Percentiles rank a stretch among this genome's conserved stretches.
These are phyloP conservation scores for Rhipidura dahli DNA, from an alignment of 2,113 vertebrate species.

Conservation along the genomic window DNA sequence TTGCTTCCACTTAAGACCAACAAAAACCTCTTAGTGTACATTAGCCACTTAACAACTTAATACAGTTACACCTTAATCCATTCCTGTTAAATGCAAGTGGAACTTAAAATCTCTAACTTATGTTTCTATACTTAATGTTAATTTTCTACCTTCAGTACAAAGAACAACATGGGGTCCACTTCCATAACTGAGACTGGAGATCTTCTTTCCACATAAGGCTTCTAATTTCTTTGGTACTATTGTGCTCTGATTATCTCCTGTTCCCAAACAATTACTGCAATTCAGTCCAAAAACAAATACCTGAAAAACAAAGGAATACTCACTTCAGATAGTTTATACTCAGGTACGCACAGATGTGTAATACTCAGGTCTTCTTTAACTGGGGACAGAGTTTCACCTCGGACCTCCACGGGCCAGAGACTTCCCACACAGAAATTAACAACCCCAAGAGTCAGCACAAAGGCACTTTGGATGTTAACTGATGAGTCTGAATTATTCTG, in stretches of 20 bases:
- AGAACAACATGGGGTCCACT: constrained; percentile 93
- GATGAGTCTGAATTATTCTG: not conserved
- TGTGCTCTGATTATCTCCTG: constrained; percentile 92
- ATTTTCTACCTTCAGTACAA: constrained; percentile 86
- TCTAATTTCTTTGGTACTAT: constrained; percentile 93
- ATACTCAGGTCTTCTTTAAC: not conserved
- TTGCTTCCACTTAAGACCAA: not conserved
- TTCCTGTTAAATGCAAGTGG: not conserved
- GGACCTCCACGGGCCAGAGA: not conserved
- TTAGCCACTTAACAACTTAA: not conserved
- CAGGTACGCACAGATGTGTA: not conserved
- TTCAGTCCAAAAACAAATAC: constrained; percentile 94
- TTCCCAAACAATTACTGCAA: constrained; percentile 95
- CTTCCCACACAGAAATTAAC: not conserved
- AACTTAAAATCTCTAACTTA: not conserved
- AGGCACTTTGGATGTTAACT: not conserved
- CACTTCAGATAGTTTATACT: not conserved
- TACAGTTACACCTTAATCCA: not conserved
- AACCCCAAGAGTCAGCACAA: not conserved
- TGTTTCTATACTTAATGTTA: not conserved
- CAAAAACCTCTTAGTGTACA: not conserved
- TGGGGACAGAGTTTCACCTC: not conserved
- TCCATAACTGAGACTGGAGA: constrained; percentile 91
- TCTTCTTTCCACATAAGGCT: constrained; percentile 89
- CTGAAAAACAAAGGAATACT: constrained; percentile 68